phyloP scores from a whole-genome alignment of 2,888 invertebrate genomes.

The Chesias legatella region DNA sequence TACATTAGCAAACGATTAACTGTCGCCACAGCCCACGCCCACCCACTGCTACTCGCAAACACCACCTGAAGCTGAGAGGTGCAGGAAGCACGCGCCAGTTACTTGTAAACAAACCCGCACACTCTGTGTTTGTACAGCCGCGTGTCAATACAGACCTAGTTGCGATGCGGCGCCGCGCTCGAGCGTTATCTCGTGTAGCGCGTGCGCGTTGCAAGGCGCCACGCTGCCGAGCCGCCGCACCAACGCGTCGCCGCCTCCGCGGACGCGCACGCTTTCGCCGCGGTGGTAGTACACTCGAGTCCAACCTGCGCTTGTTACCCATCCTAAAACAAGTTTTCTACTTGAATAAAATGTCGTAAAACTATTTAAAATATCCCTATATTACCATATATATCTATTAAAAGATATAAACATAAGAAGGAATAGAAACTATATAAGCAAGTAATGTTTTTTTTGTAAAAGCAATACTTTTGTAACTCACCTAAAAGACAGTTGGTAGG shows the following conservation, averaged over 20 bases:
- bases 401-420: no score
- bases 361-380: no score
- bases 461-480: slow-evolving; percentile 26
- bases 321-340: slow-evolving; percentile 57
- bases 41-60: no score
- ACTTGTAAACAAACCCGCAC: neutral
- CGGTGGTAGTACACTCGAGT: slow-evolving; percentile 94
- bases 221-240: slow-evolving; percentile 90
- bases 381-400: no score
- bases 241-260: slow-evolving; percentile 89
- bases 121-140: neutral
- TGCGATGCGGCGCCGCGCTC: slow-evolving; percentile 91
- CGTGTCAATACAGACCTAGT: slow-evolving; percentile 64
- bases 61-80: no score
- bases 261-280: slow-evolving; percentile 93
- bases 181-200: slow-evolving; percentile 87
- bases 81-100: no score
- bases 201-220: slow-evolving; percentile 85
- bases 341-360: no score
- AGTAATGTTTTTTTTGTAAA: neutral
- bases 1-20: no score
- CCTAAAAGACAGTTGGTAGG: slow-evolving; percentile 90
- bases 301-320: slow-evolving; percentile 82
- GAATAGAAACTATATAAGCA: no score
- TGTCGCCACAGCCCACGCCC: no score